A percentile compares a stretch with the other conserved stretches of the same genome.
These are phyloP conservation scores for Stenodera caucasica DNA, from an alignment of 2,888 invertebrate species.

Conservation along the genomic window DNA sequence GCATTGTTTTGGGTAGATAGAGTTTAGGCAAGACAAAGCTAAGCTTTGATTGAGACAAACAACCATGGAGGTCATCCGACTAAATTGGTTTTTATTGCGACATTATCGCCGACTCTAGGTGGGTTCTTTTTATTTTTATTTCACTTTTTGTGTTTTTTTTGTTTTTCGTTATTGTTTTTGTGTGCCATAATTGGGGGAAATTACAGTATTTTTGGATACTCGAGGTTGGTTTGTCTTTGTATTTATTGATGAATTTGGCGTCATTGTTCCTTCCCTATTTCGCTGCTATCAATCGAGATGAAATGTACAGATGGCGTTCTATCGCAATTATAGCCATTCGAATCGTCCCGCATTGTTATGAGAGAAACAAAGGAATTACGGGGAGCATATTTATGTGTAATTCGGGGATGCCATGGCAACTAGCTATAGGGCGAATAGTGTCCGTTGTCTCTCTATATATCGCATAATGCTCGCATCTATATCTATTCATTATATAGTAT, in stretches of 20 bases:
- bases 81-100: conserved; percentile 56
- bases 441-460: conserved; percentile 33
- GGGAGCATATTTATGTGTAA: conserved; percentile 45
- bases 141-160: not conserved
- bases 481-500: conserved; percentile 27
- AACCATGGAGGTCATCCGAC: conserved; percentile 53
- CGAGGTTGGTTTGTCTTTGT: not conserved
- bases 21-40: conserved; percentile 48
- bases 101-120: conserved; percentile 22
- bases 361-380: conserved; percentile 43
- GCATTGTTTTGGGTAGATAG: conserved; percentile 48
- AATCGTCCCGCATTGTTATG: conserved; percentile 33
- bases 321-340: conserved; percentile 27
- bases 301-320: conserved; percentile 22
- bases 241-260: conserved; percentile 4
- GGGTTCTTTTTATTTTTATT: not conserved
- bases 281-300: conserved; percentile 21
- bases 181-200: too few species aligned
- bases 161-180: not conserved
- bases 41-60: conserved; percentile 57
- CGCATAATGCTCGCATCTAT: conserved; percentile 39
- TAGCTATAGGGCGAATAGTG: conserved; percentile 32
- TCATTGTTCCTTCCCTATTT: conserved; percentile 8
- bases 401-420: conserved; percentile 41
- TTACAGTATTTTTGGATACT: not conserved